These are phyloP conservation scores for Tyrophagus putrescentiae DNA, from an alignment of 1,140 invertebrate genomes.

Conservation along the genomic window DNA sequence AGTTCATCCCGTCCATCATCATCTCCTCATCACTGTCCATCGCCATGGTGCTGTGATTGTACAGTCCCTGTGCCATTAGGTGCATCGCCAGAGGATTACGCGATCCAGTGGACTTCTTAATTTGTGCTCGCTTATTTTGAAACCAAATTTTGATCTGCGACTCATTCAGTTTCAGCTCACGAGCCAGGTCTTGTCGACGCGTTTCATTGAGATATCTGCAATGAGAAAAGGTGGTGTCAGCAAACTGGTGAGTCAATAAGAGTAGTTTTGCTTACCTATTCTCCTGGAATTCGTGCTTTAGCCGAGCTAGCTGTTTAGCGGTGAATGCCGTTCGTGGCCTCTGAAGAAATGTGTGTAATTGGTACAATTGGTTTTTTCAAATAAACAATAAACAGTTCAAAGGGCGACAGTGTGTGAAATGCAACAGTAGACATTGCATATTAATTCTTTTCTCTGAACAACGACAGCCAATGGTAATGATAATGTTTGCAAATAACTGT, in stretches of 20 bases:
- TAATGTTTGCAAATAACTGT: too few species aligned
- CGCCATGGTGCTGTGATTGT: constrained; percentile 70
- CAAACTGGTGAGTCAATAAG: too few species aligned
- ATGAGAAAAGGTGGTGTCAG: background rate
- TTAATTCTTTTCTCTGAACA: too few species aligned
- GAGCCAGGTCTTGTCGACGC: constrained; percentile 72
- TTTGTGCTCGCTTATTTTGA: constrained; percentile 95
- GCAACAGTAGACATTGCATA: too few species aligned
- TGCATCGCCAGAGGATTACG: constrained; percentile 79
- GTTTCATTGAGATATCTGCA: constrained; percentile 77
- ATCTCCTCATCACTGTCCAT: constrained; percentile 47
- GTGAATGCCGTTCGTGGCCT: constrained; percentile 92
- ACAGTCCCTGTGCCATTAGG: constrained; percentile 79
- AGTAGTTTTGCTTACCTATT: constrained; percentile 41
- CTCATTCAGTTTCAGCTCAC: constrained; percentile 83
- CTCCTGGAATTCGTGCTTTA: constrained; percentile 87
- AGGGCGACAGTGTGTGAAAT: too few species aligned
- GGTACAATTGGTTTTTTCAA: too few species aligned
- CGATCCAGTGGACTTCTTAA: constrained; percentile 80
- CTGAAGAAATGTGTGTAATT: too few species aligned
- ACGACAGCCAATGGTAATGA: too few species aligned
- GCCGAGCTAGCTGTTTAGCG: constrained; percentile 71
- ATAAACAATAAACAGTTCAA: too few species aligned
- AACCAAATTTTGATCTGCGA: constrained; percentile 99
- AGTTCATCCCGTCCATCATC: constrained; percentile 25